phyloP scores from a whole-genome alignment of 2,113 vertebrate genomes.

The Vanacampus margaritifer region DNA sequence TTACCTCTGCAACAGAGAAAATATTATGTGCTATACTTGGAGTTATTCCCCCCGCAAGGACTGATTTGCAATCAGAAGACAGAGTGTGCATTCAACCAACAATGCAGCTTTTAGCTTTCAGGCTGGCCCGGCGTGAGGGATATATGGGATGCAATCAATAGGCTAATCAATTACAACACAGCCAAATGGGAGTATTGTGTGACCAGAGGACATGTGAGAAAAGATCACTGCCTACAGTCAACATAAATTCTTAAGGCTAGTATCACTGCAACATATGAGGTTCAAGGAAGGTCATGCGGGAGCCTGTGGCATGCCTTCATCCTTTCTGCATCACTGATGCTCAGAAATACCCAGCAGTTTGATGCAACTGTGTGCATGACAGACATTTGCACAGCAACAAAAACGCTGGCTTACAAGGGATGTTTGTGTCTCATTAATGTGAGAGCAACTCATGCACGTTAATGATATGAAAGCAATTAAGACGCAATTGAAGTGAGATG shows the following conservation, averaged over 20 bases:
- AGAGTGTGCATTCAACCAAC: constrained; percentile 64
- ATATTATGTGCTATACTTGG: constrained; percentile 51
- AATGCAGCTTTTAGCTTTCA: constrained; percentile 53
- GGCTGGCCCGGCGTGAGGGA: constrained; percentile 55
- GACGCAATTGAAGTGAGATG: constrained; percentile 19
- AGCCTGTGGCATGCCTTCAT: constrained; percentile 12
- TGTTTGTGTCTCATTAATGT: constrained; percentile 37
- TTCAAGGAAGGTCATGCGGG: constrained; percentile 22
- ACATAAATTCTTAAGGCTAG: constrained; percentile 29
- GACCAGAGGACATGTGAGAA: constrained; percentile 49
- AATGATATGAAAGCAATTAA: constrained; percentile 45
- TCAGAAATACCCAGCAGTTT: not conserved
- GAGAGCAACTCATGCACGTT: constrained; percentile 37
- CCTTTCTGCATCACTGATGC: constrained; percentile 35
- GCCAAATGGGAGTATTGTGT: constrained; percentile 49
- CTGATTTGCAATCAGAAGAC: constrained; percentile 67
- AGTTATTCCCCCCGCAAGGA: constrained; percentile 46
- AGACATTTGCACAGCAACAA: constrained; percentile 19
- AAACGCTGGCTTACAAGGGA: constrained; percentile 17
- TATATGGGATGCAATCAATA: constrained; percentile 65
- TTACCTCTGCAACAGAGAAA: constrained; percentile 56
- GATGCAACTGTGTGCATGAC: constrained; percentile 11
- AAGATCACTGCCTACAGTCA: constrained; percentile 29
- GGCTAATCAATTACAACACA: constrained; percentile 69
- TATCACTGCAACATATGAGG: constrained; percentile 18